Evolutionary conservation across 2,797 vertebrate species (phyloP).

Genomic region (Calcarius lapponicus): DNA sequence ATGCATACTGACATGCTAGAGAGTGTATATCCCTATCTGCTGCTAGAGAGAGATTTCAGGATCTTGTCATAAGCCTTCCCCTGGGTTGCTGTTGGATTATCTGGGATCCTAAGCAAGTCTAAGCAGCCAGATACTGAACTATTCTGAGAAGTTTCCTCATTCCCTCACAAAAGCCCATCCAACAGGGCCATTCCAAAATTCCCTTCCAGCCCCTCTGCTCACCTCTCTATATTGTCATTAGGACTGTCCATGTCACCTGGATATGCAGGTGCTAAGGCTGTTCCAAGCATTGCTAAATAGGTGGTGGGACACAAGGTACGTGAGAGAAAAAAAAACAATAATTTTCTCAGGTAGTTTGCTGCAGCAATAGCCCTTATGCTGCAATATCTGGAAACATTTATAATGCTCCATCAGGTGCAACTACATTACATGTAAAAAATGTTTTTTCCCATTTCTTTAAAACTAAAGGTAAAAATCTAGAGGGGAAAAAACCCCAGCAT

Average conservation of each 20-base stretch:
- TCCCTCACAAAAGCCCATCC: background rate
- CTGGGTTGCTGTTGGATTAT: background rate
- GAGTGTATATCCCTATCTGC: background rate
- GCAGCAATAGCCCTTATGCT: background rate
- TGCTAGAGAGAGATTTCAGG: background rate
- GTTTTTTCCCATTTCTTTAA: background rate
- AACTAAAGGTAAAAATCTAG: background rate
- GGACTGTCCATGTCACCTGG: background rate
- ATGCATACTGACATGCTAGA: background rate
- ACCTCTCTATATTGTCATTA: background rate
- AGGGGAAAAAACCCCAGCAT: accelerated
- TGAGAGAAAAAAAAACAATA: too few species aligned
- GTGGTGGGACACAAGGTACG: background rate
- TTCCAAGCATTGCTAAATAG: background rate
- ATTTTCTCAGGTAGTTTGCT: background rate
- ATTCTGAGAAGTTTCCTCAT: background rate
- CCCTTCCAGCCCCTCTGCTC: background rate
- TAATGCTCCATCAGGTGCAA: background rate
- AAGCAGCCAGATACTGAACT: accelerated
- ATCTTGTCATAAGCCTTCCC: background rate
- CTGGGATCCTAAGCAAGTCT: background rate
- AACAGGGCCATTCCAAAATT: background rate
- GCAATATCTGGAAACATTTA: background rate
- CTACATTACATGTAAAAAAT: background rate
- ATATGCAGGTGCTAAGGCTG: background rate